Evolutionary conservation across 2,113 vertebrate species (phyloP).

Genomic region (Rallus limicola): DNA sequence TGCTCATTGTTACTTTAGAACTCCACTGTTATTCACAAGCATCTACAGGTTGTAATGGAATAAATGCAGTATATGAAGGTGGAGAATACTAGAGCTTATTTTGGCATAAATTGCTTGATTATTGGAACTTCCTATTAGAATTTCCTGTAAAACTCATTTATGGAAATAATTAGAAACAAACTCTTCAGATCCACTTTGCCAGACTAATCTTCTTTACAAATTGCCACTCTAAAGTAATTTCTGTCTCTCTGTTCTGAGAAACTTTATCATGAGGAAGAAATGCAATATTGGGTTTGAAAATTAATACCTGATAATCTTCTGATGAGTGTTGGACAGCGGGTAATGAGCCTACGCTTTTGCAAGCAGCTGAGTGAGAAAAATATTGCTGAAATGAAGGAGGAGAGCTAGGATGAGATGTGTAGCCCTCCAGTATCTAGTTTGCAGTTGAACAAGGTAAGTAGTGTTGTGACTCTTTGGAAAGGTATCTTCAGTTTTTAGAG

Average conservation of each 20-base stretch:
- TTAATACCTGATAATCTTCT: conserved; percentile 74
- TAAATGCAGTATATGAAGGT: conserved; percentile 33
- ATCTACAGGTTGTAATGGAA: conserved; percentile 34
- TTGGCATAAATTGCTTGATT: conserved; percentile 63
- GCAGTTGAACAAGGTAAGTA: background rate
- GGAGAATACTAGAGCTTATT: conserved; percentile 40
- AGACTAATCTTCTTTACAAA: conserved; percentile 77
- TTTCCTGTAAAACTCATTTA: conserved; percentile 70
- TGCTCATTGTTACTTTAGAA: conserved; percentile 11
- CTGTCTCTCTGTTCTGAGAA: conserved; percentile 57
- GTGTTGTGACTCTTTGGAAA: background rate
- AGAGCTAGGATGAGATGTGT: background rate
- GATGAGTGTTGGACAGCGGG: conserved; percentile 37
- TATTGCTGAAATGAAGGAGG: conserved; percentile 45
- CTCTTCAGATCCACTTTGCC: conserved; percentile 65
- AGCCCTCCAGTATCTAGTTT: background rate
- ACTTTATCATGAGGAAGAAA: conserved; percentile 67
- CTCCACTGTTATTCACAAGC: conserved; percentile 6
- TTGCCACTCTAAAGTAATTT: conserved; percentile 69
- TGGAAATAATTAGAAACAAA: conserved; percentile 79
- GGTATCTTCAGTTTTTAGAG: background rate
- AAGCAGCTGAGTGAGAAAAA: background rate
- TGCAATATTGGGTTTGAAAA: conserved; percentile 59
- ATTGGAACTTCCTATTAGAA: conserved; percentile 60
- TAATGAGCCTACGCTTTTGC: conserved; percentile 66